Conservation (phyloP, 2,113 vertebrate genomes). For the Columbina picui region DNA sequence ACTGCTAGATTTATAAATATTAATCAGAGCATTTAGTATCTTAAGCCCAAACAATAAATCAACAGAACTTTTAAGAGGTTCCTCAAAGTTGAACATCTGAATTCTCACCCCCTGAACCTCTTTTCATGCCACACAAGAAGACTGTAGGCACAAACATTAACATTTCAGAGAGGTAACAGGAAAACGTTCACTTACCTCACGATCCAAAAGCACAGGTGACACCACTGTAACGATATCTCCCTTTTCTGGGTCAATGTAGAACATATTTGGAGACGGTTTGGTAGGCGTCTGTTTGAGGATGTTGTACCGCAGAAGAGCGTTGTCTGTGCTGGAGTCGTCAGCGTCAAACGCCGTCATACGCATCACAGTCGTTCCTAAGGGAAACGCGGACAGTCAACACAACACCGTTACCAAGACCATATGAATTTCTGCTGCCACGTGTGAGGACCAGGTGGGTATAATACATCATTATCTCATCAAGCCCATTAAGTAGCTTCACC, state of each 20-base stretch:
- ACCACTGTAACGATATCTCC: conserved; percentile 96
- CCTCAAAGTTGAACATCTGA: background rate
- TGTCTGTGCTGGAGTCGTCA: conserved; percentile 89
- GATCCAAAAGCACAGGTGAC: conserved; percentile 86
- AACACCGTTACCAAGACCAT: background rate
- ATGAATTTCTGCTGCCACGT: background rate
- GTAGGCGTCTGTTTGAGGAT: conserved; percentile 92
- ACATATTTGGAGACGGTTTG: conserved; percentile 96
- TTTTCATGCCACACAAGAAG: background rate
- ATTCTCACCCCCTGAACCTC: accelerated
- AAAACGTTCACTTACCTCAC: conserved; percentile 82
- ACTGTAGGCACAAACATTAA: too few species aligned
- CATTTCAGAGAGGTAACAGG: accelerated
- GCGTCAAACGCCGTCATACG: conserved; percentile 92
- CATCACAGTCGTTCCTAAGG: conserved; percentile 93
- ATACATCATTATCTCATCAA: accelerated
- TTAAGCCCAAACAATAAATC: background rate
- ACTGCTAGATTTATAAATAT: background rate
- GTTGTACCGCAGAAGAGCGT: conserved; percentile 91
- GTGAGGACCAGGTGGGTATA: background rate
- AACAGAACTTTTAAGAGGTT: background rate
- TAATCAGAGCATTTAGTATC: background rate
- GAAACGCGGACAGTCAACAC: background rate
- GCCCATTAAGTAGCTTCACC: background rate
- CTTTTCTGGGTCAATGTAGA: conserved; percentile 94